phyloP scores from a whole-genome alignment of 2,888 invertebrate species.

The Pardosa pseudoannulata region DNA sequence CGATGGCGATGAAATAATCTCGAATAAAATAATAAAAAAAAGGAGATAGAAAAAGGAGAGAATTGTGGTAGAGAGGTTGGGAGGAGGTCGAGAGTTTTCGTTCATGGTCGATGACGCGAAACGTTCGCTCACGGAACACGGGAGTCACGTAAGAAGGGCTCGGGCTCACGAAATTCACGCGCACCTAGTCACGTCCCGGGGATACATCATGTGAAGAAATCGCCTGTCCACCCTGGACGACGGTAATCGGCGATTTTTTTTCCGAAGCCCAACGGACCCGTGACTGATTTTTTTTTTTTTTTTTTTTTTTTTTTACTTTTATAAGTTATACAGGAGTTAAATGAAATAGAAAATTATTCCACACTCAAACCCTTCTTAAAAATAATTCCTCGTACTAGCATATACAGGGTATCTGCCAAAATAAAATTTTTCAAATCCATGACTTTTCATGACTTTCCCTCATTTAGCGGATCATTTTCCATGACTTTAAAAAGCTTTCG shows the following conservation, averaged over 20 bases:
- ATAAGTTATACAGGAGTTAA: no score
- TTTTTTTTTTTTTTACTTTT: not conserved
- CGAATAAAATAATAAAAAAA: no score
- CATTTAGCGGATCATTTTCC: no score
- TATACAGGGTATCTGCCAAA: no score
- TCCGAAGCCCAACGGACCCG: conserved; percentile 29
- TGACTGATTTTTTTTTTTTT: conserved; percentile 20
- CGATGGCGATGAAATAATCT: conserved; percentile 1
- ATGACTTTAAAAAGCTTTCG: no score
- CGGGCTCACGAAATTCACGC: conserved; percentile 45
- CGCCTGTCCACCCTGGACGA: conserved; percentile 36
- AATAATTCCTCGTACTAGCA: no score
- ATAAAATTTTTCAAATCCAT: no score
- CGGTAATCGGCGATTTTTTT: conserved; percentile 52
- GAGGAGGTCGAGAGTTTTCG: not conserved
- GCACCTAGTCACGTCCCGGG: conserved; percentile 53
- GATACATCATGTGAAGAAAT: conserved; percentile 60
- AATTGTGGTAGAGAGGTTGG: conserved; percentile 4
- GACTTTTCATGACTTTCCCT: no score
- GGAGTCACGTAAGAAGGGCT: conserved; percentile 17
- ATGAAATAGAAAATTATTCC: no score
- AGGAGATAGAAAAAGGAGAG: conserved; percentile 6
- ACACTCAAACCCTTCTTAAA: no score
- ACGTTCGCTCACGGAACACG: conserved; percentile 16
- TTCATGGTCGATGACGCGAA: conserved; percentile 56